These are phyloP conservation scores for Eriosoma lanigerum DNA, from an alignment of 1,140 invertebrate genomes.

Conservation along the genomic window DNA sequence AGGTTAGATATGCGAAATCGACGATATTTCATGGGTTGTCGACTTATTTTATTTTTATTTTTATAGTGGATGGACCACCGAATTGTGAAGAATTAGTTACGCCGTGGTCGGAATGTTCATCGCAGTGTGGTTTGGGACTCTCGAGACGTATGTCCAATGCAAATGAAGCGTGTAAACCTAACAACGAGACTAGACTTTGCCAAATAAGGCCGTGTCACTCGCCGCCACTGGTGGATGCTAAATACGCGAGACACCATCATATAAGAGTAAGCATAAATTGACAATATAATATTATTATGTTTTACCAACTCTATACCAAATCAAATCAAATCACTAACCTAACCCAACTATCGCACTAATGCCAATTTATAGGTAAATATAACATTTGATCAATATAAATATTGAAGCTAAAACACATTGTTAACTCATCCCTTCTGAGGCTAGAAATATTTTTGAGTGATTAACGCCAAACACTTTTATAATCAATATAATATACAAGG, in stretches of 20 bases:
- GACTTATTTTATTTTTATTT: conserved; percentile 20
- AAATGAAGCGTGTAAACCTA: conserved; percentile 63
- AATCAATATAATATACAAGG: no score
- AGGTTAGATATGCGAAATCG: no score
- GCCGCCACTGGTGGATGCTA: conserved; percentile 52
- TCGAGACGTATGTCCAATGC: conserved; percentile 66
- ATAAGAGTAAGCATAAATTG: conserved; percentile 58
- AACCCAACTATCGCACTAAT: no score
- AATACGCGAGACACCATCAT: conserved; percentile 56
- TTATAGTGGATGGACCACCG: conserved; percentile 59
- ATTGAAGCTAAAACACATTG: no score
- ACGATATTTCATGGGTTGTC: no score
- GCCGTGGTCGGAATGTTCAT: conserved; percentile 67
- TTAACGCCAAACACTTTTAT: no score
- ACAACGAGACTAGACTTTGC: conserved; percentile 67
- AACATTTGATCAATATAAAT: no score
- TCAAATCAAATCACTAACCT: no score
- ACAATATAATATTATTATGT: not conserved
- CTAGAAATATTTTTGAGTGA: no score
- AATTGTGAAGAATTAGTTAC: conserved; percentile 59
- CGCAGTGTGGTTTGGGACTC: conserved; percentile 66
- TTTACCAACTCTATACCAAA: not conserved
- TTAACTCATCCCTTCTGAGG: no score
- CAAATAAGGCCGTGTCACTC: conserved; percentile 60
- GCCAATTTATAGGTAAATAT: no score